Base-by-base conservation (phyloP, 2,113 vertebrate species). In the Neodontobutis hainanensis region DNA sequence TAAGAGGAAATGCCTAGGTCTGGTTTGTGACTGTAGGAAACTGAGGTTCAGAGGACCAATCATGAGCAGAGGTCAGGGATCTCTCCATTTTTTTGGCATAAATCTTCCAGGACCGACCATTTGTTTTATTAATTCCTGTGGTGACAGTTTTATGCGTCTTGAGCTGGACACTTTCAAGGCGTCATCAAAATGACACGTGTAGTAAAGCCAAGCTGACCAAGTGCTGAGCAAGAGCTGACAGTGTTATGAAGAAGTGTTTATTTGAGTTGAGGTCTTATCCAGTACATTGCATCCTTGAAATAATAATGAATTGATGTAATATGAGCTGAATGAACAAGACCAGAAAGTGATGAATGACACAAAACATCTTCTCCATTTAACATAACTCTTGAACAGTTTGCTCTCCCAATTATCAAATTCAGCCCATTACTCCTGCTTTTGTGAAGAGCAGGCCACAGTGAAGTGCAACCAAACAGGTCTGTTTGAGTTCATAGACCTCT, bases 121-220 rank as follows among this genome's bases (percentile, higher is more conserved):
- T 69, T 73, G 64, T 80, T 77, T 61, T 49, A 83, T 69, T 61
- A 72, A 53, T 35, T 47, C 63, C 63, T 42, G 42, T 6, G 46
- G 64, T 45, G 73, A 36, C n/a, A 56, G 52, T 73, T 69, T 57
- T 48, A n/a, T 68, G 46, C 51, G 50, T 51, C 65, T 68, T 59
- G 32, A 12, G 53, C 40, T 52, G 9, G n/a, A 69, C 53, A 47
- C 53, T 56, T 71, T 55, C 50, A 59, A 51, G 40, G 51, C 40
- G 51, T 42, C 16, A 63, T 83, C 76, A 84, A 56, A 68, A 71
- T 69, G 78, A 66, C 82, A 71, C 44, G n/a, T 70, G 58, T 51
- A 70, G 46, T 14, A 32, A 45, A 65, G 57, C 0, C 5, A 57
- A 52, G 36, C 51, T 78, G 57, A 83, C 65, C 32, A 55, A 38